Evolutionary conservation across 2,888 invertebrate species (phyloP).

Genomic region (Catocala fraxini): DNA sequence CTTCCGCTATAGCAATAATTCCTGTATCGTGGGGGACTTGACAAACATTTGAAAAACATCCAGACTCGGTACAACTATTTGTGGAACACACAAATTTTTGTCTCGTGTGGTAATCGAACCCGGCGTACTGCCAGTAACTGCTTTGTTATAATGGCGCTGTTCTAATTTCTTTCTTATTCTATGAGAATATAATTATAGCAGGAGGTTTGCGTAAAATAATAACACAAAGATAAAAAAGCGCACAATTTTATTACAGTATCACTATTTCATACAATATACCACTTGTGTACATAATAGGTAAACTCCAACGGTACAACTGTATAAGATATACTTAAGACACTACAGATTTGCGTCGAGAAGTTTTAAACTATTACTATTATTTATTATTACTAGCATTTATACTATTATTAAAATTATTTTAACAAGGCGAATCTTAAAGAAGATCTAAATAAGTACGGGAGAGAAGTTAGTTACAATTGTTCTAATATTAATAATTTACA

Average conservation of each 20-base stretch:
- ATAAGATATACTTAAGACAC: constrained; percentile 47
- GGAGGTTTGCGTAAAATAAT: constrained; percentile 23
- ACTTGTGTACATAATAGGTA: constrained; percentile 55
- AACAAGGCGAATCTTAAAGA: constrained; percentile 56
- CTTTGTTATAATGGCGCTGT: too few relatives aligned
- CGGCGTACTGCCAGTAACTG: too few relatives aligned
- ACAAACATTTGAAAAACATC: too few relatives aligned
- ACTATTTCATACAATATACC: constrained; percentile 63
- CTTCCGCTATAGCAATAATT: too few relatives aligned
- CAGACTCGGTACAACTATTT: too few relatives aligned
- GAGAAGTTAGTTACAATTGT: constrained; percentile 37
- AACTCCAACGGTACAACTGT: constrained; percentile 58
- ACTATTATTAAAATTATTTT: constrained; percentile 48
- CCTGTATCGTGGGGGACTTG: too few relatives aligned
- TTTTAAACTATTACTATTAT: constrained; percentile 46
- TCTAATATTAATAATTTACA: constrained; percentile 45
- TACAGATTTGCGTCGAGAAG: constrained; percentile 57
- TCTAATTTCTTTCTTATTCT: too few relatives aligned
- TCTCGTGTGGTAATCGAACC: too few relatives aligned
- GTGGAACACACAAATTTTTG: too few relatives aligned
- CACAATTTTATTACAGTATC: constrained; percentile 66
- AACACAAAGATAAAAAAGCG: constrained; percentile 61
- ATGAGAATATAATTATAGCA: too few relatives aligned
- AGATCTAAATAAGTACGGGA: constrained; percentile 48
- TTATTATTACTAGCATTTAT: constrained; percentile 17